A percentile compares a stretch with the other conserved stretches of the same genome.
phyloP scores from a whole-genome alignment of 1,140 invertebrate species.

The Trinorchestia longiramus region DNA sequence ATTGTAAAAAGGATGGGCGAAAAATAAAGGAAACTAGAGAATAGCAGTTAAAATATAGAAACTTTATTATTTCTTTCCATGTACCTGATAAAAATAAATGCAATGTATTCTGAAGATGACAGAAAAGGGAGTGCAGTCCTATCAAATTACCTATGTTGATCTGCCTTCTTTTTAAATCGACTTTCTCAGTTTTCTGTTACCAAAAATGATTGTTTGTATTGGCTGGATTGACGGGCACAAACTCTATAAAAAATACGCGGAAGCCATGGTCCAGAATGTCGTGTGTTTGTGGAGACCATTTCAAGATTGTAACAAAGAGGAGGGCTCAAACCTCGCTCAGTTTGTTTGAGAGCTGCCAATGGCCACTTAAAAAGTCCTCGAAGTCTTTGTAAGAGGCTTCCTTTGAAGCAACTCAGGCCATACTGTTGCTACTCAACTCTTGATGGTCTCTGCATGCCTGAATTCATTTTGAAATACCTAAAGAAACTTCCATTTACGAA shows the following conservation, averaged over 20 bases:
- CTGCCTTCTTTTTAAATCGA: too few species aligned
- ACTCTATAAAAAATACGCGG: neutral
- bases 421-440: neutral
- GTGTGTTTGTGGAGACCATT: neutral
- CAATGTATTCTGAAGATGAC: too few species aligned
- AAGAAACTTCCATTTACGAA: neutral
- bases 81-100: too few species aligned
- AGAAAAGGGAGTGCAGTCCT: too few species aligned
- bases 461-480: neutral
- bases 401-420: constrained; percentile 22
- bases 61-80: too few species aligned
- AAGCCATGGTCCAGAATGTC: neutral
- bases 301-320: neutral
- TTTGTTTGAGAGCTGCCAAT: neutral
- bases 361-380: constrained; percentile 7
- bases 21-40: too few species aligned
- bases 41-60: too few species aligned
- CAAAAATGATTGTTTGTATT: too few species aligned
- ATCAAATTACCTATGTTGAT: too few species aligned
- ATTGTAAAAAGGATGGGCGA: too few species aligned
- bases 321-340: neutral
- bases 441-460: neutral
- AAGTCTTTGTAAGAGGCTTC: constrained; percentile 17
- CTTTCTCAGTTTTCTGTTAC: too few species aligned
- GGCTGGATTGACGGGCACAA: neutral